Evolutionary conservation across 2,113 vertebrate genomes (phyloP).

Genomic region (Hystrix brachyura): DNA sequence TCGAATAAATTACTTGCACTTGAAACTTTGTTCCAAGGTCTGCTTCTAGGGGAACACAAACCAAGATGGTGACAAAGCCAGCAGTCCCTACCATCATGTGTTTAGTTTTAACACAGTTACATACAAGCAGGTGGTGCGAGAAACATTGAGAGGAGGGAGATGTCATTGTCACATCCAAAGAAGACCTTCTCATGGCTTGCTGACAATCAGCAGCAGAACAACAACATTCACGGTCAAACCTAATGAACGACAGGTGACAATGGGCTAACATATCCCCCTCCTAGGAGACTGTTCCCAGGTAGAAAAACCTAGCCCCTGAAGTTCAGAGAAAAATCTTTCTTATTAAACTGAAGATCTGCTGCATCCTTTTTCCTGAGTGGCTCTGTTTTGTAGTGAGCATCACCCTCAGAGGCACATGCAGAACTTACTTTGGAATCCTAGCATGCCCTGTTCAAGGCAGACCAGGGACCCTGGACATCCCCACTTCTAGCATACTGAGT

Average conservation of each 20-base stretch:
- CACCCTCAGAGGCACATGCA: background rate
- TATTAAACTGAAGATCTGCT: background rate
- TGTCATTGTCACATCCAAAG: background rate
- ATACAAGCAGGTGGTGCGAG: background rate
- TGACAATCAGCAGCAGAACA: background rate
- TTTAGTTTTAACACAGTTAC: background rate
- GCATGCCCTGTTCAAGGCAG: slow-evolving; percentile 20
- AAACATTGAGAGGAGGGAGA: background rate
- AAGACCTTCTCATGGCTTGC: background rate
- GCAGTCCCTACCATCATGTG: background rate
- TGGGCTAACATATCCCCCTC: background rate
- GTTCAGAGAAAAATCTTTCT: background rate
- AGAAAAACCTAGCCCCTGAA: background rate
- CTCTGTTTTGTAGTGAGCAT: slow-evolving; percentile 49
- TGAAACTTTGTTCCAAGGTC: slow-evolving; percentile 3
- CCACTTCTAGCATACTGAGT: background rate
- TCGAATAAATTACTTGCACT: slow-evolving; percentile 39
- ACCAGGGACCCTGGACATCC: background rate
- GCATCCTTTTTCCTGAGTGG: background rate
- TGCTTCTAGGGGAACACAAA: background rate
- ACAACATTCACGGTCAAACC: background rate
- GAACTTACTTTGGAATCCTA: background rate
- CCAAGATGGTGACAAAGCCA: slow-evolving; percentile 1
- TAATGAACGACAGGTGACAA: background rate
- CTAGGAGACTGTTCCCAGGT: background rate